Conservation (phyloP, 2,888 invertebrate species). For the Miltochrista miniata region DNA sequence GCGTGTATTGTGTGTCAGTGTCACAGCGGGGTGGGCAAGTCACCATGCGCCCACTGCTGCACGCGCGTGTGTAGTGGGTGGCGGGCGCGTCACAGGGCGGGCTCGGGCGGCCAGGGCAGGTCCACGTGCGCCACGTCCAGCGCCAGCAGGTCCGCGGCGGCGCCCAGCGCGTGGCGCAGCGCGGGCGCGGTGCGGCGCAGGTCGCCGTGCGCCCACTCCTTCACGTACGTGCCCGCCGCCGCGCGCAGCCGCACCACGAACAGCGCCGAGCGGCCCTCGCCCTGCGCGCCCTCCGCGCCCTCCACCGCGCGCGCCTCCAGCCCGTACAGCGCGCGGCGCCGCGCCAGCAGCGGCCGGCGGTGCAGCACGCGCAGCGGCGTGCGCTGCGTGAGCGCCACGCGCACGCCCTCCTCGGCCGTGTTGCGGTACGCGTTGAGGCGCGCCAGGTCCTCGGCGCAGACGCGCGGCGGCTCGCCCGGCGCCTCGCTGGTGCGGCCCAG, state of each 20-base stretch:
- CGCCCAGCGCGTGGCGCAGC: conserved; percentile 86
- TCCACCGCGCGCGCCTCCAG: conserved; percentile 75
- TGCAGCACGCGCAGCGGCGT: conserved; percentile 97
- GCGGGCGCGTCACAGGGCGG: background rate
- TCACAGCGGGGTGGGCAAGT: no score
- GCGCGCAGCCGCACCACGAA: conserved; percentile 89
- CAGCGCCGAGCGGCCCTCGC: conserved; percentile 56
- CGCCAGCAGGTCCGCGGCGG: conserved; percentile 93
- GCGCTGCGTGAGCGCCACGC: conserved; percentile 88
- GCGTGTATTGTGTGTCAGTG: background rate
- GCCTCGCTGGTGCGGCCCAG: conserved; percentile 52
- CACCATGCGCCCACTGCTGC: no score
- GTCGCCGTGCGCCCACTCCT: conserved; percentile 99
- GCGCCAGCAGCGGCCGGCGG: conserved; percentile 88
- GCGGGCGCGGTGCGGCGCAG: conserved; percentile 94
- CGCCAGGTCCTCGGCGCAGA: conserved; percentile 79
- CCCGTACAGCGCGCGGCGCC: conserved; percentile 86
- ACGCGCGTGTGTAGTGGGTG: background rate
- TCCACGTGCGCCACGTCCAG: conserved; percentile 93
- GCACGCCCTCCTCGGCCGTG: conserved; percentile 50
- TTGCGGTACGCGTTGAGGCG: conserved; percentile 67
- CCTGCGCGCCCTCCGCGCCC: conserved; percentile 64
- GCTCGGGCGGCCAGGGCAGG: conserved; percentile 90
- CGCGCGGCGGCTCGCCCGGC: conserved; percentile 28
- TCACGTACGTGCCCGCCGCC: conserved; percentile 97